Percentiles rank a stretch among this genome's conserved stretches.
Conservation (phyloP, 2,888 invertebrate genomes). For the Leptopilina drosophilae region DNA sequence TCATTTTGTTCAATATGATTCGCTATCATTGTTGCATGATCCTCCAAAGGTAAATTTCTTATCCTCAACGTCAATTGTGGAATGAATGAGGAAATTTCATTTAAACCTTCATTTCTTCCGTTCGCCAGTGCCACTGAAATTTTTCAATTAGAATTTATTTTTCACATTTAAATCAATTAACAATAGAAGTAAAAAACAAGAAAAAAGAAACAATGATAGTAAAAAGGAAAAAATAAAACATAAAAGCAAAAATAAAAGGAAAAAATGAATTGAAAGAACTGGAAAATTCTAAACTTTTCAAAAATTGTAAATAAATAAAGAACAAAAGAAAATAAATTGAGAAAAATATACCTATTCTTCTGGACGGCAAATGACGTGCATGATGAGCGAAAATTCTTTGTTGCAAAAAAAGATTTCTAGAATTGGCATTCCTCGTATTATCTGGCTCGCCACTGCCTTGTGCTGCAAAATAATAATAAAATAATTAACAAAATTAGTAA, state of each 20-base stretch:
- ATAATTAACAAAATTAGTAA: not conserved
- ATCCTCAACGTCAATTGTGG: constrained; percentile 42
- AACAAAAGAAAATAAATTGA: not conserved
- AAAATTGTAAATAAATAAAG: not conserved
- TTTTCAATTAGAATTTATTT: not conserved
- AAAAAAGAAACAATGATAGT: too few species aligned
- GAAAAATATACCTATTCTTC: constrained; percentile 12
- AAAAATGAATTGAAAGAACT: not conserved
- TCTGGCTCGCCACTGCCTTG: not conserved
- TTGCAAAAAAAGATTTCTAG: not conserved
- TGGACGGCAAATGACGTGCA: constrained; percentile 25
- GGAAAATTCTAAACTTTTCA: too few species aligned
- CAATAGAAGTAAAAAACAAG: not conserved
- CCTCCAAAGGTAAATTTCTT: constrained; percentile 66
- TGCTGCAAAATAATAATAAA: constrained; percentile 12
- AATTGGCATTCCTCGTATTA: not conserved
- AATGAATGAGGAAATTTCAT: constrained; percentile 11
- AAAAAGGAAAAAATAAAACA: not conserved
- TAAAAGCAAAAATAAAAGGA: not conserved
- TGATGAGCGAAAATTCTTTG: constrained; percentile 33
- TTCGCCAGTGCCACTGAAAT: constrained; percentile 12
- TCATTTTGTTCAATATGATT: constrained; percentile 83
- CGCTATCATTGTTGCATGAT: constrained; percentile 82
- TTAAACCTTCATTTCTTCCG: not conserved
- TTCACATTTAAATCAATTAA: too few species aligned